phyloP scores from a whole-genome alignment of 2,113 vertebrate genomes.

The Salvelinus alpinus region DNA sequence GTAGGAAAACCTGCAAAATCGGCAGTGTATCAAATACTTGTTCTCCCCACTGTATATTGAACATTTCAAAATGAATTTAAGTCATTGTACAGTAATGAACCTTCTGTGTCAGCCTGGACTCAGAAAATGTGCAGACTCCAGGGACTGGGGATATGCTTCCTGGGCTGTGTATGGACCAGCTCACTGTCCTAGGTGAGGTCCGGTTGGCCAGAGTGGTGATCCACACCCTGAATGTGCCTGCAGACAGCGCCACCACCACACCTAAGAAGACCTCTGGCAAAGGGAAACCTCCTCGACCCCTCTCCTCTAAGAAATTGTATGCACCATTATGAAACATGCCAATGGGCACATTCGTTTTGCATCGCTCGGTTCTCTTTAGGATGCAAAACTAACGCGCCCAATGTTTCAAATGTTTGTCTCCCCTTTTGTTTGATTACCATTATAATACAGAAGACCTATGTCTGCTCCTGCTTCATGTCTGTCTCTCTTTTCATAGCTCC shows the following conservation, averaged over 20 bases:
- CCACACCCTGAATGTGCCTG: constrained; percentile 75
- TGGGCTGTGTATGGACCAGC: constrained; percentile 70
- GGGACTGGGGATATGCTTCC: constrained; percentile 8
- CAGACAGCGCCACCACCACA: constrained; percentile 50
- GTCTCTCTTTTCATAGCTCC: constrained; percentile 70
- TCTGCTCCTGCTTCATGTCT: not conserved
- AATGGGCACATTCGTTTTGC: too few species aligned
- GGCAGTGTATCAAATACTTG: too few species aligned
- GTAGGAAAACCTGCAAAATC: too few species aligned
- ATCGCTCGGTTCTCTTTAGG: not conserved
- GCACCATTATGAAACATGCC: not conserved
- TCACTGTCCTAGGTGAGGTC: constrained; percentile 75
- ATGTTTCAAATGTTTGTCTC: not conserved
- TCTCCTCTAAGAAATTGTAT: constrained; percentile 78
- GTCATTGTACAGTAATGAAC: not conserved
- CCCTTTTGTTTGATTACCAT: not conserved
- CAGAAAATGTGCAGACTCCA: constrained; percentile 16
- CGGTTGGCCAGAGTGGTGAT: constrained; percentile 77
- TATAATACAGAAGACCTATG: not conserved
- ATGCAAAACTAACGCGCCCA: not conserved
- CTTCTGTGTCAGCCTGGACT: constrained; percentile 44
- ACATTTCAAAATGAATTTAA: not conserved
- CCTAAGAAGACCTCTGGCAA: constrained; percentile 58
- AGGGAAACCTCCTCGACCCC: constrained; percentile 77
- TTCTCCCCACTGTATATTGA: too few species aligned